Conservation (phyloP, 2,113 vertebrate genomes). For the Elanoides forficatus region DNA sequence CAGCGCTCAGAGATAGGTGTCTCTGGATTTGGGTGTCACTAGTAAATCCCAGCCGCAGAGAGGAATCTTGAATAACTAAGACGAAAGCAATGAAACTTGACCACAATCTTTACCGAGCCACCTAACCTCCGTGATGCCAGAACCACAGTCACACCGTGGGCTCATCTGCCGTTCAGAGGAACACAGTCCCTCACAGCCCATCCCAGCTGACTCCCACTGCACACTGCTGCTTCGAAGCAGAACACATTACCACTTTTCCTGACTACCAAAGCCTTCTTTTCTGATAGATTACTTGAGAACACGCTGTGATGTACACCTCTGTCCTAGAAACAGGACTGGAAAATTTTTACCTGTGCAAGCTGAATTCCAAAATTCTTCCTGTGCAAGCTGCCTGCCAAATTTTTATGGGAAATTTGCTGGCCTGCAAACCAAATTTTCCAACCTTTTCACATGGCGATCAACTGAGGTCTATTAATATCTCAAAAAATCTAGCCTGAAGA, state of each 20-base stretch:
- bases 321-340: not conserved
- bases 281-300: not conserved
- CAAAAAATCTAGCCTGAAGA: not conserved
- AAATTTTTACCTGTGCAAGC: not conserved
- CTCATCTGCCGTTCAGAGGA: not conserved
- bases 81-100: not conserved
- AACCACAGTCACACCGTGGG: not conserved
- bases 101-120: not conserved
- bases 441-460: not conserved
- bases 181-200: not conserved
- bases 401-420: not conserved
- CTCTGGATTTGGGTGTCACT: not conserved
- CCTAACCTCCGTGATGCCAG: not conserved
- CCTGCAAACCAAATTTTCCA: not conserved
- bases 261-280: not conserved
- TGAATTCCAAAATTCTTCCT: not conserved
- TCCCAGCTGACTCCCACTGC: not conserved
- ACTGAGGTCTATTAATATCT: accelerated
- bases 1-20: not conserved
- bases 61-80: not conserved
- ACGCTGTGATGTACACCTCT: not conserved
- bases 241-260: not conserved
- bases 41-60: not conserved
- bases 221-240: not conserved
- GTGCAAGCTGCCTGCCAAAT: not conserved